Percentiles rank a stretch among this genome's conserved stretches.
phyloP scores from a whole-genome alignment of 2,888 invertebrate genomes.

The Anthophora plumipes region DNA sequence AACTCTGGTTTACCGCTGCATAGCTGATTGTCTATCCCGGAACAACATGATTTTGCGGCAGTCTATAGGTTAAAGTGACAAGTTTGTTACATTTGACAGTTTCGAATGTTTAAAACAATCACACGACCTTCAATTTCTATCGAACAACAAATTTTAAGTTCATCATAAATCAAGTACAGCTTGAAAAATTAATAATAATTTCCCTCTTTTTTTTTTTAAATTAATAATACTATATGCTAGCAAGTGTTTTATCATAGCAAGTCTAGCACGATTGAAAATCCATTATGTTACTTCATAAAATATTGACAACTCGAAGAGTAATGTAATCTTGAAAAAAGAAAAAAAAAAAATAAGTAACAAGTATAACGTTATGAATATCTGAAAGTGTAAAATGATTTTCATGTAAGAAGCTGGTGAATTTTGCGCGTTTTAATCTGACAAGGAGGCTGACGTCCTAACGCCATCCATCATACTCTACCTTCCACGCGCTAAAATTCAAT shows the following conservation, averaged over 20 bases:
- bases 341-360: not conserved
- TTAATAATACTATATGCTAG: too few relatives aligned
- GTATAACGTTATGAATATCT: not conserved
- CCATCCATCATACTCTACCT: constrained; percentile 55
- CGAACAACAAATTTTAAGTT: not conserved
- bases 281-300: too few relatives aligned
- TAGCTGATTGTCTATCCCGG: constrained; percentile 70
- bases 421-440: constrained; percentile 34
- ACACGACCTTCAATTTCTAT: not conserved
- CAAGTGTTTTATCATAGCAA: too few relatives aligned
- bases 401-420: constrained; percentile 22
- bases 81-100: constrained; percentile 3
- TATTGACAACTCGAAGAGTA: not conserved
- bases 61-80: constrained; percentile 65
- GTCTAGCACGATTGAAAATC: too few relatives aligned
- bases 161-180: not conserved
- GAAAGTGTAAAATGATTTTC: constrained; percentile 40
- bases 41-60: constrained; percentile 61
- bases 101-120: not conserved
- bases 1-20: constrained; percentile 72
- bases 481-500: constrained; percentile 59
- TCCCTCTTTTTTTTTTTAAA: too few relatives aligned
- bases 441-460: constrained; percentile 17
- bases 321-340: not conserved
- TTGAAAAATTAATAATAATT: not conserved